A percentile compares a stretch with the other conserved stretches of the same genome.
These are phyloP conservation scores for Melanargia galathea DNA, from an alignment of 2,888 invertebrate species.

Conservation along the genomic window DNA sequence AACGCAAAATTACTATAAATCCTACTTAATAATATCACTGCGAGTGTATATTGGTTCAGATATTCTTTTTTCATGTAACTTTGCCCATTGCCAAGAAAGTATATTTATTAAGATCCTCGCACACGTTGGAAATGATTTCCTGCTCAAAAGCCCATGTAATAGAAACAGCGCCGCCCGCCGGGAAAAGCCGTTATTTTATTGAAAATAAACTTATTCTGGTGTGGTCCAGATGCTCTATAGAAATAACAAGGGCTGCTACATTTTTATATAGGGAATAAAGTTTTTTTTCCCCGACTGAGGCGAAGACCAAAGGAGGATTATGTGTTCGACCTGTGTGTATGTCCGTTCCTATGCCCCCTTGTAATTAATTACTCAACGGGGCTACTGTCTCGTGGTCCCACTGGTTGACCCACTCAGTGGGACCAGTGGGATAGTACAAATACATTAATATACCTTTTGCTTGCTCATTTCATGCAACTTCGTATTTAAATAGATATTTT, in stretches of 20 bases:
- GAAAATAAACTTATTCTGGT: constrained; percentile 56
- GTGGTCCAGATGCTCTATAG: constrained; percentile 54
- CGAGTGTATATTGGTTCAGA: background rate
- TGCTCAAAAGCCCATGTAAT: constrained; percentile 38
- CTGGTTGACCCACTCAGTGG: no score
- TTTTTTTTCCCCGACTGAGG: background rate
- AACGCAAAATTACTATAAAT: no score
- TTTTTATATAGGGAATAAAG: background rate
- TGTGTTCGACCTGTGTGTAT: background rate
- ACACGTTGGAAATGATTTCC: constrained; percentile 22
- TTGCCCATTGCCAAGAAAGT: constrained; percentile 1
- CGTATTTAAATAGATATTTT: no score
- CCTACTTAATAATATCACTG: no score
- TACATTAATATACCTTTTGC: no score
- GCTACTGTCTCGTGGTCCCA: no score
- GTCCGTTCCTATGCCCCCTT: background rate
- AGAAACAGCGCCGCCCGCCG: constrained; percentile 38
- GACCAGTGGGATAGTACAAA: no score
- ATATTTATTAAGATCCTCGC: constrained; percentile 6
- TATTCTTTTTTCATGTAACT: background rate
- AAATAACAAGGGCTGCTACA: constrained; percentile 43
- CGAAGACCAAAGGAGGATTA: no score
- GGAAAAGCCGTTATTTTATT: constrained; percentile 56
- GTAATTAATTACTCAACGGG: no score
- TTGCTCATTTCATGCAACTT: no score